Conservation (phyloP, 2,888 invertebrate genomes). For the Drosophila picticornis region DNA sequence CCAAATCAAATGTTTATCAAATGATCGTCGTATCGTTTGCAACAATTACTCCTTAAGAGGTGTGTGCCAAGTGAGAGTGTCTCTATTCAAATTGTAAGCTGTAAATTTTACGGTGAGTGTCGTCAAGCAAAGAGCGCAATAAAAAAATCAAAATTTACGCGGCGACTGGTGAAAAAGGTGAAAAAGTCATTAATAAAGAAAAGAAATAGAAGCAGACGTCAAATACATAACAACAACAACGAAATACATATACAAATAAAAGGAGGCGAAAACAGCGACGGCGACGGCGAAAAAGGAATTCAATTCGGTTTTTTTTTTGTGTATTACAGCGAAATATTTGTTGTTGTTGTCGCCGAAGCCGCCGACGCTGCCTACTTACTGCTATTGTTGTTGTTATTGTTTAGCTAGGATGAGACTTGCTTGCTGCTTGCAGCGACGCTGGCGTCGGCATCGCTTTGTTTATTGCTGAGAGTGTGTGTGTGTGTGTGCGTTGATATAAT, state of each 20-base stretch:
- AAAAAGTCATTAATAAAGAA: slow-evolving; percentile 74
- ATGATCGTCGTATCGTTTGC: slow-evolving; percentile 62
- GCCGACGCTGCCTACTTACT: slow-evolving; percentile 36
- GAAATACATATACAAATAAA: slow-evolving; percentile 47
- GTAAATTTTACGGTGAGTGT: slow-evolving; percentile 72
- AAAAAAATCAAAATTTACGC: slow-evolving; percentile 48
- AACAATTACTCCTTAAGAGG: slow-evolving; percentile 71
- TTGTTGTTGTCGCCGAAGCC: slow-evolving; percentile 57
- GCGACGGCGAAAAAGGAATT: slow-evolving; percentile 67
- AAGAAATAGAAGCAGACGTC: slow-evolving; percentile 56
- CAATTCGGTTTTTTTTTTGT: slow-evolving; percentile 64
- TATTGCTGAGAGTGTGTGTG: slow-evolving; percentile 35
- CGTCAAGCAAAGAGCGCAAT: slow-evolving; percentile 16
- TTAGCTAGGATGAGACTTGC: slow-evolving; percentile 53
- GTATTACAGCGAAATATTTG: slow-evolving; percentile 67
- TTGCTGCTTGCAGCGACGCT: slow-evolving; percentile 47
- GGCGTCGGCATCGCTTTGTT: slow-evolving; percentile 61
- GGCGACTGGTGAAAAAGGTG: slow-evolving; percentile 69
- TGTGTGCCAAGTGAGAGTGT: slow-evolving; percentile 49
- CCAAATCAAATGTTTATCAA: slow-evolving; percentile 66
- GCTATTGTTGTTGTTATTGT: slow-evolving; percentile 49
- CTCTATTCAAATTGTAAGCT: slow-evolving; percentile 52
- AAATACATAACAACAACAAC: slow-evolving; percentile 50
- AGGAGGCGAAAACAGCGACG: slow-evolving; percentile 53
- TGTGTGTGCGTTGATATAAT: slow-evolving; percentile 36